Conservation (phyloP, 1,140 invertebrate genomes). For the Rhopalosiphum padi region DNA sequence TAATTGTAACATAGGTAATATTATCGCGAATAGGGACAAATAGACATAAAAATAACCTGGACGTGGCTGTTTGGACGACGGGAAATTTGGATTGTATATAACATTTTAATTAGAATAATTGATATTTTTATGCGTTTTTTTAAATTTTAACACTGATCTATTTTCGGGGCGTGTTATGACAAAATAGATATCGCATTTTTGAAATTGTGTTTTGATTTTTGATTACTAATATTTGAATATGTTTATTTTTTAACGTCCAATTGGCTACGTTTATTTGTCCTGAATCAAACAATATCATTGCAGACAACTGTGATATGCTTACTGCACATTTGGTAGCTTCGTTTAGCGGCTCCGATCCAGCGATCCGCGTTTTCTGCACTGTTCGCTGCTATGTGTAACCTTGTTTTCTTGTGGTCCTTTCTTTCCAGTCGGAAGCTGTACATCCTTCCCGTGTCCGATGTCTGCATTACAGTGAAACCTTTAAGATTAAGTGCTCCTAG, state of each 20-base stretch:
- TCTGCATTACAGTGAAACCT: slow-evolving; percentile 19
- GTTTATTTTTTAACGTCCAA: too few species aligned
- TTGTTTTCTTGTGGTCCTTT: slow-evolving; percentile 48
- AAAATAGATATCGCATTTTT: neutral
- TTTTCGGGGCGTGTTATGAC: neutral
- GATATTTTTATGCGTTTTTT: neutral
- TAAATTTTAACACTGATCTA: neutral
- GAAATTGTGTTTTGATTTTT: neutral
- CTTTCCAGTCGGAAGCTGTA: slow-evolving; percentile 35
- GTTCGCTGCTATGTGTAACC: slow-evolving; percentile 30
- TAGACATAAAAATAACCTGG: too few species aligned
- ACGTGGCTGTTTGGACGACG: too few species aligned
- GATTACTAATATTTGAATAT: neutral
- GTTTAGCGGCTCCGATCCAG: slow-evolving; percentile 21
- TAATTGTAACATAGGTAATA: too few species aligned
- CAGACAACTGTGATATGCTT: neutral
- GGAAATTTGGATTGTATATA: neutral
- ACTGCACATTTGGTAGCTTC: slow-evolving; percentile 45
- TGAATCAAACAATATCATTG: neutral
- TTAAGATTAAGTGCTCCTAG: slow-evolving; percentile 33
- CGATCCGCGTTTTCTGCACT: slow-evolving; percentile 42
- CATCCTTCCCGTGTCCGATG: slow-evolving; percentile 43
- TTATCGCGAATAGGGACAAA: too few species aligned
- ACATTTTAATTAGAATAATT: too few species aligned
- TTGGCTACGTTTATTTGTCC: neutral